Evolutionary conservation across 2,888 invertebrate species (phyloP), one percentile per base, ranked within the genome.

Genomic region (Dasysyrphus tricinctus): DNA sequence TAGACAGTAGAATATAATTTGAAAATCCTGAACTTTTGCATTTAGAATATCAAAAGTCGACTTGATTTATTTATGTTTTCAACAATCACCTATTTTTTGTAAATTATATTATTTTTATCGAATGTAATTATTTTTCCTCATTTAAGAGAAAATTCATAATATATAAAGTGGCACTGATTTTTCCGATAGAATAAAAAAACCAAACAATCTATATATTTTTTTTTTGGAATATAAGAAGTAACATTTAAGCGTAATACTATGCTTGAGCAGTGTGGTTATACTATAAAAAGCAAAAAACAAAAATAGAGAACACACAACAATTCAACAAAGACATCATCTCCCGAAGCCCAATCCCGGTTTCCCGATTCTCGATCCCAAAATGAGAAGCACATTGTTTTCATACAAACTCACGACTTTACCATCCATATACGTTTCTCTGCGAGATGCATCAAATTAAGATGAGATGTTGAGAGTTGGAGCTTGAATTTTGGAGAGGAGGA

Each of bases 361-460:
- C 16, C 32, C 56, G 61, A 61, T 63, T 54, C 69, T 44, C 56
- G 61, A 61, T 63, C 61, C 69, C 44, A 44, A 67, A 81, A 70
- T 11, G 54, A 75, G 57, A 65, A 54, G 14, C 29, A n/a, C 42
- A 77, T 49, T 72, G 70, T 81, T 81, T 56, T n/a, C 47, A 56
- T 67, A 61, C 51, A 59, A 24, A 29, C 34, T 73, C 39, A 63
- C 39, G 19, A 67, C 57, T 42, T n/a, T 9, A 2, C 16, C n/a
- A 51, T 11, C 2, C n/a, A 39, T 19, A 56, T 19, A 56, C 63
- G 74, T 63, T 72, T 76, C 7, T 24, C 24, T 39, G 39, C 4
- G 39, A 61, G 37, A 44, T 76, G 72, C 63, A 80, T 76, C 65
- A 75, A 84, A 80, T 75, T 79, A 84, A 80, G 75, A 80, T 84